Percentiles rank a stretch among this genome's conserved stretches.
Evolutionary conservation across 2,888 invertebrate genomes (phyloP).

Genomic region (Julus scandinavius): DNA sequence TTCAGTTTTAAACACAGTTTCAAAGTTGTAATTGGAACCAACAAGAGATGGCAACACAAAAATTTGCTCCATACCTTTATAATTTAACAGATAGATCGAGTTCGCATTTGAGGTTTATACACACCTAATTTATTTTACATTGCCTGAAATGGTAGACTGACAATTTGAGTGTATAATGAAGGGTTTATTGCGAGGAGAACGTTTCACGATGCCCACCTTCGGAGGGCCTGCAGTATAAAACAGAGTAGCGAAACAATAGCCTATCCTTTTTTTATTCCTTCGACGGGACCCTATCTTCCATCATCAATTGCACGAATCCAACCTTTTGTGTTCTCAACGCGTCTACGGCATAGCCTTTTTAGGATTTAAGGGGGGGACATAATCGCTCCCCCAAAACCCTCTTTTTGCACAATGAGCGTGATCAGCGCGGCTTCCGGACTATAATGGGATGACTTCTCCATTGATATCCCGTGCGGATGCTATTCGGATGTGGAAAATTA

Average conservation of each 20-base stretch:
- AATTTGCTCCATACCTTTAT: too few species aligned
- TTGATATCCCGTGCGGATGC: neutral
- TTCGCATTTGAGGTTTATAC: too few species aligned
- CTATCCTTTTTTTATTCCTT: constrained; percentile 13
- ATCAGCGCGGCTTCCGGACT: constrained; percentile 14
- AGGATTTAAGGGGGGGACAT: neutral
- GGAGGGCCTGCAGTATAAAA: neutral
- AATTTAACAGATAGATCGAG: too few species aligned
- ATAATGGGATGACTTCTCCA: constrained; percentile 16
- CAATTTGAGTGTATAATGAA: too few species aligned
- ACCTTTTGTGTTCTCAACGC: constrained; percentile 18
- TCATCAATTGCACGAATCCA: constrained; percentile 3
- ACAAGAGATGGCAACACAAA: too few species aligned
- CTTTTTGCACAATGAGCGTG: neutral
- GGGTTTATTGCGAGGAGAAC: neutral
- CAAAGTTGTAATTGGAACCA: too few species aligned
- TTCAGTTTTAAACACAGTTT: too few species aligned
- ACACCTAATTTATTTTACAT: too few species aligned
- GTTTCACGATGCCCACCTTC: neutral
- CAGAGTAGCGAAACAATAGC: neutral
- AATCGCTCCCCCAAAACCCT: neutral
- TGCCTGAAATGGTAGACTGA: too few species aligned
- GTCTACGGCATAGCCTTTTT: neutral
- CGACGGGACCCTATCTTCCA: neutral
- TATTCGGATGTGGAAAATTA: constrained; percentile 28